Base-by-base conservation (phyloP, 2,888 invertebrate species). In the Acheta domesticus region DNA sequence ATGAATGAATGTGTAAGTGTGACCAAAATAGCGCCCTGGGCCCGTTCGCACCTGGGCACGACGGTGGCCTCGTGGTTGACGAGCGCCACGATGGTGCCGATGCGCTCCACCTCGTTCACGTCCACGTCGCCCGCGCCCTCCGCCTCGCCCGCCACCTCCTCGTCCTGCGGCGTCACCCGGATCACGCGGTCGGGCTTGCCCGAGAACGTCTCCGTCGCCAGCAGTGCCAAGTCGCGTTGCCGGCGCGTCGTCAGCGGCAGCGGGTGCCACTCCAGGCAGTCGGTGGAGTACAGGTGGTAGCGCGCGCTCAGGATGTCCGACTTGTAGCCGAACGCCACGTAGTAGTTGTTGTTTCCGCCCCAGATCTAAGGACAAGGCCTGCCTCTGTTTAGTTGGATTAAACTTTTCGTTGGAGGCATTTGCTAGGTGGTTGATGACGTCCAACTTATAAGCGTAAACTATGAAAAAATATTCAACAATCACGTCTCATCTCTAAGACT, bases 291-390 rank as follows among this genome's bases (percentile, higher is more conserved):
- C 16, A 62, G n/a, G n/a, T 62, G 62, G 62, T 62, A 62, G 62
- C 62, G 62, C 62, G 62, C 14, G 8, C n/a, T 14, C 16, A 62
- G 62, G n/a, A 62, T 62, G 16, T 62, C 62, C n/a, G 62, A 62
- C 62, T 62, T 62, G 62, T 62, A 62, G 62, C 62, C 62, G 8
- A 62, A 62, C n/a, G 62, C 62, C n/a, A 62, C 62, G 62, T 62
- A 62, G 62, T 62, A 62, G 8, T 14, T 62, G 62, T 14, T 19
- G 14, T 62, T 62, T 1, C n/a, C n/a, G 14, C 62, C 62, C 14
- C 14, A 62, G n/a, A 62, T 62, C 62, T 62, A n/a, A 14, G n/a
- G 62, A 11, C 62, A 62, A 19, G 14, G 62, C 36, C 36, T 8
- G 36, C 5, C 8, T 36, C 5, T 36, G 36, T 36, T 36, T 36